Evolutionary conservation across 2,888 invertebrate genomes (phyloP), one percentile per base, ranked within the genome.

Genomic region (Prosapia bicincta): DNA sequence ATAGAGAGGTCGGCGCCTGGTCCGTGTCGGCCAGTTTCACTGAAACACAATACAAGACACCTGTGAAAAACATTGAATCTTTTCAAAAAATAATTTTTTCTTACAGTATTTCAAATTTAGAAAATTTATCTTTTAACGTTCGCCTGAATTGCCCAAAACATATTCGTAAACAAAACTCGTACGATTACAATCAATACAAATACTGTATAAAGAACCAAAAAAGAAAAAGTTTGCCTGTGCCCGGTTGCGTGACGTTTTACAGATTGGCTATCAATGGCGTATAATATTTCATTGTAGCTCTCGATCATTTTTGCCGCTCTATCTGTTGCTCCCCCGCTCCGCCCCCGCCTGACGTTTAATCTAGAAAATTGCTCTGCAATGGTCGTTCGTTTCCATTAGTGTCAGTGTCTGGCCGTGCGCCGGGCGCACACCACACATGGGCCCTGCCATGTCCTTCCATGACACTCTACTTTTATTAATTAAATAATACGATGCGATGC

Each of bases 371-470:
- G 89, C 88, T 86, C 86, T 86, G 79, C 80, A 85, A 86, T 86
- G 86, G 86, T 87, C 88, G 87, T 88, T 88, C 87, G 86, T 88
- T 87, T 88, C 87, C 87, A 88, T 88, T 88, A 88, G 86, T 87
- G 88, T 89, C 89, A 88, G 81, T 80, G 81, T 79, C 75, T 76
- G 78, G 77, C 74, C 68, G 75, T 43, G 75, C 69, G 78, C 78
- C 77, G 79, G 78, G 70, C 79, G 78, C 80, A 80, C 81, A 81
- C 81, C 80, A 80, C 81, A 81, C 81, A 80, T 80, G 81, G 80
- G 78, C 69, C 30, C 69, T 26, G 54, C 71, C 32, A 30, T 20
- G 32, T 26, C 43, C 15, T 5, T 66, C 15, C 20, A 66, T 15
- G 25, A 5, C n/a, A 13, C 20, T 71, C 20, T 43, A n/a, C 65